Conservation (phyloP, 2,113 vertebrate species). For the Euleptes europaea region DNA sequence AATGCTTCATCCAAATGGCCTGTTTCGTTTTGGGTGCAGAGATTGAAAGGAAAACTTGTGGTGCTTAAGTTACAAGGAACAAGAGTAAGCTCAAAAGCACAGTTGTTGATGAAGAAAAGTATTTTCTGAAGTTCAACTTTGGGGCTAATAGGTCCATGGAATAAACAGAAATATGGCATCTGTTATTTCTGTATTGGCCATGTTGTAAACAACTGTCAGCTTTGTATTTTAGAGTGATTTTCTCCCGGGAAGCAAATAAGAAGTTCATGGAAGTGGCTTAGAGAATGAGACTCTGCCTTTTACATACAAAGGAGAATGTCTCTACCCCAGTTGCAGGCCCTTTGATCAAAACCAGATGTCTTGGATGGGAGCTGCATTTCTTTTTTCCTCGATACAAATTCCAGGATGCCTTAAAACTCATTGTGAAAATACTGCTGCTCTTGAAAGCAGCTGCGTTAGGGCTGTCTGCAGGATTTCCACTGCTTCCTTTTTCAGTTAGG, state of each 20-base stretch:
- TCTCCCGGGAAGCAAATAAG: background rate
- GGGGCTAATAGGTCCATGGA: background rate
- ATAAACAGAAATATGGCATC: background rate
- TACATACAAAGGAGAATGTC: background rate
- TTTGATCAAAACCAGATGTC: conserved; percentile 32
- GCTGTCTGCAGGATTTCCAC: background rate
- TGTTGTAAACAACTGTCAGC: background rate
- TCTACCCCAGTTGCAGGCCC: conserved; percentile 41
- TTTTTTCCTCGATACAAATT: background rate
- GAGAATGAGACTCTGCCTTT: background rate
- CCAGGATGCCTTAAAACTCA: conserved; percentile 27
- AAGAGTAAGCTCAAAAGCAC: background rate
- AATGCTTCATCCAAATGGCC: background rate
- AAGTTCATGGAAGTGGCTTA: accelerated
- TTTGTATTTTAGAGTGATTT: conserved; percentile 10
- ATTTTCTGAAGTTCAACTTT: background rate
- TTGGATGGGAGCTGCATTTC: background rate
- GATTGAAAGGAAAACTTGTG: background rate
- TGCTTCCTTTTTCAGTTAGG: background rate
- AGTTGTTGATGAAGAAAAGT: background rate
- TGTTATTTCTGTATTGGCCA: background rate
- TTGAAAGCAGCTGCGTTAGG: background rate
- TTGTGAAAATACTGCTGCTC: background rate
- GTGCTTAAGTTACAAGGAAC: background rate
- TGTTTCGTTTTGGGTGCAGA: background rate